Conservation (phyloP, 2,888 invertebrate genomes). For the Folsomia manolachei region DNA sequence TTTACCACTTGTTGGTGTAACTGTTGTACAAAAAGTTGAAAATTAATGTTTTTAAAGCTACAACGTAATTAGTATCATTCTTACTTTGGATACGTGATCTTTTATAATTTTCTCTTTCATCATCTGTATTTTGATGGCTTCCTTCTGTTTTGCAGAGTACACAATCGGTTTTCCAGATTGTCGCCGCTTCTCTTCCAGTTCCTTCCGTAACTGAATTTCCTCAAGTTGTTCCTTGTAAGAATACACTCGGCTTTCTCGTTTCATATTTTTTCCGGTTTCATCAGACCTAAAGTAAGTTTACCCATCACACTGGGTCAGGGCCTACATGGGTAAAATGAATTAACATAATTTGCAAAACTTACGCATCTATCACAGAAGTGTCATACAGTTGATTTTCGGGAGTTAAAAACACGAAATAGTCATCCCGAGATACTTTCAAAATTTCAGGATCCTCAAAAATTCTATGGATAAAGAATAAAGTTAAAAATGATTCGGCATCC, state of each 20-base stretch:
- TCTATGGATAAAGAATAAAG: constrained; percentile 16
- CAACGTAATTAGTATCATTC: neutral
- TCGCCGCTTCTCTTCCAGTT: constrained; percentile 82
- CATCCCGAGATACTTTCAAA: constrained; percentile 70
- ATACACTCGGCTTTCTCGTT: constrained; percentile 93
- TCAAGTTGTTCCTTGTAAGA: constrained; percentile 95
- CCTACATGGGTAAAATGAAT: neutral
- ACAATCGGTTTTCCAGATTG: constrained; percentile 69
- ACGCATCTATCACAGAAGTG: constrained; percentile 64
- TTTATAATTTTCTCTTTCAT: constrained; percentile 80
- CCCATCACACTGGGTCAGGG: neutral
- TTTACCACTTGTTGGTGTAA: constrained; percentile 52
- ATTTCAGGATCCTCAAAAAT: constrained; percentile 67
- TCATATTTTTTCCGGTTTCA: constrained; percentile 64
- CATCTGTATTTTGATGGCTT: constrained; percentile 79
- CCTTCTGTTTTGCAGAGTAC: constrained; percentile 84
- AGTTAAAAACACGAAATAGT: constrained; percentile 75
- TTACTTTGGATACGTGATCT: constrained; percentile 45
- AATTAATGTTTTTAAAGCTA: neutral
- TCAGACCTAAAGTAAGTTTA: constrained; percentile 31
- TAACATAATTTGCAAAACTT: constrained; percentile 14
- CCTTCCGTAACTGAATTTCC: constrained; percentile 85
- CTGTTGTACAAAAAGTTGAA: constrained; percentile 37
- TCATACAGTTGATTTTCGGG: constrained; percentile 90
- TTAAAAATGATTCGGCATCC: neutral